Percentiles rank a stretch among this genome's conserved stretches.
Evolutionary conservation across 2,113 vertebrate species (phyloP).

Genomic region (Rhea americana): DNA sequence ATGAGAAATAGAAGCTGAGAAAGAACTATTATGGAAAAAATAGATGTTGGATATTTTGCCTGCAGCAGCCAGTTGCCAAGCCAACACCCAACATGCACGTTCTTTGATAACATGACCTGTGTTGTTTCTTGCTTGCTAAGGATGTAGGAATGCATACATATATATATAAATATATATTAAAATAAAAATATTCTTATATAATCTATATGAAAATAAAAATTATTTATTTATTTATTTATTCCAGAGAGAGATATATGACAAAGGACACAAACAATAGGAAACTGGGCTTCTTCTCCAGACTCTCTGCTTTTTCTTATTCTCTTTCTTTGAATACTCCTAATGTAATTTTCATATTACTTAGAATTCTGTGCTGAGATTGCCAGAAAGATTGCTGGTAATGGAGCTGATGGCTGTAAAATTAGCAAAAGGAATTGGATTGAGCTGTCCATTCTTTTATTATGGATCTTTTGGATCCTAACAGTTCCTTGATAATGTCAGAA

Average conservation of each 20-base stretch:
- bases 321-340: not conserved
- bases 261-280: not conserved
- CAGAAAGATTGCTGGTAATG: not conserved
- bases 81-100: not conserved
- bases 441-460: not conserved
- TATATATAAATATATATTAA: not conserved
- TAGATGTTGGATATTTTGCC: not conserved
- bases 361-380: not conserved
- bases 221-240: fast-evolving
- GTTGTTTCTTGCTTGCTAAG: not conserved
- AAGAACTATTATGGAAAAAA: not conserved
- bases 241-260: not conserved
- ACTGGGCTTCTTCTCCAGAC: not conserved
- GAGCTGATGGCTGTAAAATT: not conserved
- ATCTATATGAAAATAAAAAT: too few relatives aligned
- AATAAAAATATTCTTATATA: too few relatives aligned
- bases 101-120: not conserved
- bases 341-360: not conserved
- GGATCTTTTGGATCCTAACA: not conserved
- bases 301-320: not conserved
- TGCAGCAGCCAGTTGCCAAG: not conserved
- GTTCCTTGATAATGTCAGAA: not conserved
- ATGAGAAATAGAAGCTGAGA: not conserved
- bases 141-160: not conserved
- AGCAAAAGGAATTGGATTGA: not conserved